These are phyloP conservation scores for Elgaria multicarinata DNA, from an alignment of 2,113 vertebrate species.

Conservation along the genomic window DNA sequence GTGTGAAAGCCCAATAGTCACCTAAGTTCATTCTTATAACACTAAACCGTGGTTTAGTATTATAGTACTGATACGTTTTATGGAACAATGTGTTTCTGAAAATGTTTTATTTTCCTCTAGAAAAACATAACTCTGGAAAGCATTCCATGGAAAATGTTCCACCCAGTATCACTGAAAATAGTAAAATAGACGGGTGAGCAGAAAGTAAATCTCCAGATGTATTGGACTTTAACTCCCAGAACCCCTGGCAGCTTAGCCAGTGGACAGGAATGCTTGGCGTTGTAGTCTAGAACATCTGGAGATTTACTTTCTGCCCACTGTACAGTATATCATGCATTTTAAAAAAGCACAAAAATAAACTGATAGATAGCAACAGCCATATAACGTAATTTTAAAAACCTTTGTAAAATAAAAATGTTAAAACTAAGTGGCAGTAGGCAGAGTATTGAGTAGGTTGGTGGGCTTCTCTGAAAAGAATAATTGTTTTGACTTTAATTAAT, in stretches of 20 bases:
- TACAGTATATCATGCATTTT: not conserved
- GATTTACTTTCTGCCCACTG: too few species aligned
- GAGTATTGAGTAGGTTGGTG: not conserved
- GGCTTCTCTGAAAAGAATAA: not conserved
- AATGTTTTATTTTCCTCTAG: not conserved
- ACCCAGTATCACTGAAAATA: not conserved
- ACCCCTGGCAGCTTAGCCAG: too few species aligned
- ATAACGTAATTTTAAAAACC: not conserved
- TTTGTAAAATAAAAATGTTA: not conserved
- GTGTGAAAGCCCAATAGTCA: not conserved
- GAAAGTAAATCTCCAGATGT: too few species aligned
- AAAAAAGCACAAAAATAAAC: not conserved
- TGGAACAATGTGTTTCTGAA: not conserved
- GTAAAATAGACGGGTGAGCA: too few species aligned
- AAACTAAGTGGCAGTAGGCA: not conserved
- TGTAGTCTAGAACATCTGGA: too few species aligned
- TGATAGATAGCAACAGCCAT: too few species aligned
- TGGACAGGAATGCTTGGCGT: too few species aligned
- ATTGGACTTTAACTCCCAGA: too few species aligned
- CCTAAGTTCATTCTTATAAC: not conserved
- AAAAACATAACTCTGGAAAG: not conserved
- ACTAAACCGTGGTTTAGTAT: not conserved
- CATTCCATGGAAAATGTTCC: not conserved
- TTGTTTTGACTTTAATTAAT: too few species aligned
- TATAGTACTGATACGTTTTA: not conserved